Evolutionary conservation across 2,113 vertebrate genomes (phyloP).

Genomic region (Salvator merianae): DNA sequence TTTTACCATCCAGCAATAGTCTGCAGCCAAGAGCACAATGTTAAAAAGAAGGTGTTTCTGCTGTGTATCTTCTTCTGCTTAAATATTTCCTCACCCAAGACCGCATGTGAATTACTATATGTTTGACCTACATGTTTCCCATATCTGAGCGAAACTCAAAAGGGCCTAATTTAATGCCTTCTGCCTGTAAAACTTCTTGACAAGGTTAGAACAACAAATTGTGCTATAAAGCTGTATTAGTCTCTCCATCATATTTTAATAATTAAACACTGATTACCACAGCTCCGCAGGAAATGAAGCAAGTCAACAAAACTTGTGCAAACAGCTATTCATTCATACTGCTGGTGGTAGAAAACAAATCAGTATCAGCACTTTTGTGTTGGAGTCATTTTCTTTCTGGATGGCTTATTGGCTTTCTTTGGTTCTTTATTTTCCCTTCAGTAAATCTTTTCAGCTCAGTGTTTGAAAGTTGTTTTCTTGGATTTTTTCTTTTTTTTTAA

Average conservation of each 20-base stretch:
- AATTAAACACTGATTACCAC: constrained; percentile 21
- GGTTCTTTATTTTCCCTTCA: not conserved
- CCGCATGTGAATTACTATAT: not conserved
- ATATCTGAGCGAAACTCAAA: not conserved
- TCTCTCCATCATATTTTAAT: constrained; percentile 15
- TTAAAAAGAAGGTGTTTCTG: not conserved
- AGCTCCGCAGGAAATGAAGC: constrained; percentile 7
- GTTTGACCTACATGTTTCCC: too few relatives aligned
- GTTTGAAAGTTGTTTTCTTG: not conserved
- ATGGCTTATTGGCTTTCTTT: constrained; percentile 18
- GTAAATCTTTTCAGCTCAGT: not conserved
- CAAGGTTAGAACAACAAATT: not conserved
- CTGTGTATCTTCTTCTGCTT: not conserved
- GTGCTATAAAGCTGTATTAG: not conserved
- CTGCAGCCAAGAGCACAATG: not conserved
- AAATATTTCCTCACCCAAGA: not conserved
- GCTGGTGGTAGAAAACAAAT: not conserved
- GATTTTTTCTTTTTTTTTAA: too few relatives aligned
- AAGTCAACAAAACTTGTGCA: constrained; percentile 33
- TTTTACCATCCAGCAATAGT: not conserved
- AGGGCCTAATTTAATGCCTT: not conserved
- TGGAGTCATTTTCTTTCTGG: constrained; percentile 19
- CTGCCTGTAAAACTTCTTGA: constrained; percentile 4
- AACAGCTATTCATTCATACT: constrained; percentile 35
- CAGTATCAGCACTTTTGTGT: not conserved